phyloP scores from a whole-genome alignment of 2,797 vertebrate genomes.

The Aldrovandia affinis region DNA sequence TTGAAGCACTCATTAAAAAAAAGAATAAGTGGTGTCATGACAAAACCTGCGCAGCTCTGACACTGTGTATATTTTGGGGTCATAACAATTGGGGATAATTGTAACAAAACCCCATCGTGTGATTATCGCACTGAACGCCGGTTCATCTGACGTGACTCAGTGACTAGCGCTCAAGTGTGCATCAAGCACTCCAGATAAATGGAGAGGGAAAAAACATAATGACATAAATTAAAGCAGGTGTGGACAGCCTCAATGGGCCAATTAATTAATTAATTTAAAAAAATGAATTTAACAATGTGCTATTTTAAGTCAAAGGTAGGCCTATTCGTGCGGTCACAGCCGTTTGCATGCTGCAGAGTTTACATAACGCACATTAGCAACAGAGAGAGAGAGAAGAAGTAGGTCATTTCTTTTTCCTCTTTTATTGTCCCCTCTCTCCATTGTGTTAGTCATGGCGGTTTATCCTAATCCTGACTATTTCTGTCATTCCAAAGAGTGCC shows the following conservation, averaged over 20 bases:
- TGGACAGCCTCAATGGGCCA: background rate
- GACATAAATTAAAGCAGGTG: background rate
- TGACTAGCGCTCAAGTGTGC: background rate
- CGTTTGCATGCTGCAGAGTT: slow-evolving; percentile 34
- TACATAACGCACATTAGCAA: slow-evolving; percentile 52
- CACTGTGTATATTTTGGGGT: background rate
- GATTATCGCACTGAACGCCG: background rate
- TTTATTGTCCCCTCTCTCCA: slow-evolving; percentile 43
- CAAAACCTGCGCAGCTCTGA: background rate
- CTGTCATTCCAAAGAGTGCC: slow-evolving; percentile 43
- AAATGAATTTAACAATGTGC: background rate
- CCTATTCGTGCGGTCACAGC: background rate
- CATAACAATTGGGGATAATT: background rate
- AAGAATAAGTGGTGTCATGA: background rate
- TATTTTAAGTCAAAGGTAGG: background rate
- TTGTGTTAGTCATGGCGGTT: slow-evolving; percentile 39
- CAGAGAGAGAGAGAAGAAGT: slow-evolving; percentile 37
- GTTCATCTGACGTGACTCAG: background rate
- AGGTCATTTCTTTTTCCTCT: slow-evolving; percentile 53
- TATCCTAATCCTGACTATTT: slow-evolving; percentile 52
- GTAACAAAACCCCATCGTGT: background rate
- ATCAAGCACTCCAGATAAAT: background rate
- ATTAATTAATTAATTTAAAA: background rate
- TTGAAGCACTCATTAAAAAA: background rate
- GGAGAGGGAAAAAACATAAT: background rate